phyloP scores from a whole-genome alignment of 2,113 vertebrate species.

The Coreoperca whiteheadi region DNA sequence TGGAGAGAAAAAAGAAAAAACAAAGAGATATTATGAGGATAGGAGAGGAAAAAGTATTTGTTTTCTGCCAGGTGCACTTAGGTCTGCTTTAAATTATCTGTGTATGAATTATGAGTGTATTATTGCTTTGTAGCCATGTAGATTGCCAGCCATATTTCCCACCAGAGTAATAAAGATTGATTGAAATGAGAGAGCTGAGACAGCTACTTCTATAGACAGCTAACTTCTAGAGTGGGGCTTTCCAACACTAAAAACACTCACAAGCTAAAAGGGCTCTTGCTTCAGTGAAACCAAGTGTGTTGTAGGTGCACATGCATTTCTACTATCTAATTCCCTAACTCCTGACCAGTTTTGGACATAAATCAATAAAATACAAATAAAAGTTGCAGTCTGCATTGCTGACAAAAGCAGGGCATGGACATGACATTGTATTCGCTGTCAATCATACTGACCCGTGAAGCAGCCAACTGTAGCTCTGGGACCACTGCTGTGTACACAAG shows the following conservation, averaged over 20 bases:
- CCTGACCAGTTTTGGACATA: not conserved
- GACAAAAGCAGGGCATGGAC: not conserved
- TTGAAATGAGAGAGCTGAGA: conserved; percentile 65
- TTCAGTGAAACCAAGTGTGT: conserved; percentile 7
- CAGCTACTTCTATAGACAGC: conserved; percentile 38
- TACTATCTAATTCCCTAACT: not conserved
- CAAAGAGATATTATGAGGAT: not conserved
- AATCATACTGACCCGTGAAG: conserved; percentile 90
- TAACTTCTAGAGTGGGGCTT: conserved; percentile 4
- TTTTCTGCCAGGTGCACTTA: conserved; percentile 20
- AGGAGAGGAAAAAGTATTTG: conserved; percentile 1
- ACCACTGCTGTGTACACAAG: conserved; percentile 97
- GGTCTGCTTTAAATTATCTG: conserved; percentile 41
- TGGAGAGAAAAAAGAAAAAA: conserved; percentile 7
- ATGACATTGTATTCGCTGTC: not conserved
- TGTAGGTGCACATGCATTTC: not conserved
- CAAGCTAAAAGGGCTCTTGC: not conserved
- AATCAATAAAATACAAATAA: not conserved
- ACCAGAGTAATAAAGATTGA: conserved; percentile 65
- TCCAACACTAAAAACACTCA: conserved; percentile 12
- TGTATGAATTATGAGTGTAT: conserved; percentile 59
- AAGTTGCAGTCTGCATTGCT: not conserved
- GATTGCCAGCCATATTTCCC: conserved; percentile 64
- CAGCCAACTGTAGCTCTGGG: conserved; percentile 93
- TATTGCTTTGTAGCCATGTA: conserved; percentile 61